A percentile compares a stretch with the other conserved stretches of the same genome.
Conservation (phyloP, 2,888 invertebrate species). For the Drosophila meridionalis region DNA sequence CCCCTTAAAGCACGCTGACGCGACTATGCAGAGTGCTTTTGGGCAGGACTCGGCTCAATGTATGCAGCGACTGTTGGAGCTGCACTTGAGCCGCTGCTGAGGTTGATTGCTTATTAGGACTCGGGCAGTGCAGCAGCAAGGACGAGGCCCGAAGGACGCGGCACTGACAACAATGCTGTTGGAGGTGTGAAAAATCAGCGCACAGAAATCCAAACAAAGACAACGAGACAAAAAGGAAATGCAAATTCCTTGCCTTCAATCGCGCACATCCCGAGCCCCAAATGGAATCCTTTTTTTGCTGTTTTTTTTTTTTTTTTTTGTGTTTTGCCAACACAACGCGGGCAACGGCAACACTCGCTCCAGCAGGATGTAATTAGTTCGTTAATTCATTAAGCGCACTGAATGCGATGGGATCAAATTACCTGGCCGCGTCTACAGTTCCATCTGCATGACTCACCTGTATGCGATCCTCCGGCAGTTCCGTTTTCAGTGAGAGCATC, state of each 20-base stretch:
- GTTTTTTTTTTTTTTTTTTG: slow-evolving; percentile 5
- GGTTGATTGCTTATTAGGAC: slow-evolving; percentile 43
- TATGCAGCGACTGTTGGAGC: slow-evolving; percentile 21
- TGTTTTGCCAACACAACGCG: slow-evolving; percentile 84
- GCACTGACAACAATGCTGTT: slow-evolving; percentile 17
- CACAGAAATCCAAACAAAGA: slow-evolving; percentile 78
- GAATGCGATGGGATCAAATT: slow-evolving; percentile 52
- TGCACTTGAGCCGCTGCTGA: slow-evolving; percentile 44
- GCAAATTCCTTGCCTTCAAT: slow-evolving; percentile 55
- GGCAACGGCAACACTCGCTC: slow-evolving; percentile 76
- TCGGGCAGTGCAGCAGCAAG: slow-evolving; percentile 10
- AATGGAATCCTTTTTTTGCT: slow-evolving; percentile 1
- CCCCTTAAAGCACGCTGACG: slow-evolving; percentile 26
- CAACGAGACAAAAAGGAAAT: slow-evolving; percentile 62
- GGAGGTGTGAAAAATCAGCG: slow-evolving; percentile 83
- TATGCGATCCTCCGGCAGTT: slow-evolving; percentile 96
- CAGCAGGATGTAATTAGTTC: slow-evolving; percentile 77
- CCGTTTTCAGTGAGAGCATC: slow-evolving; percentile 96
- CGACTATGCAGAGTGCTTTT: slow-evolving; percentile 27
- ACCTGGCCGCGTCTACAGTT: slow-evolving; percentile 22
- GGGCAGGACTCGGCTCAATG: slow-evolving; percentile 18
- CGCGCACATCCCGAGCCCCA: background rate
- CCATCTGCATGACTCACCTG: slow-evolving; percentile 88
- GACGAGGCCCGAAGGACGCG: background rate
- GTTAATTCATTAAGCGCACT: slow-evolving; percentile 70